Base-by-base conservation (phyloP, 2,113 vertebrate genomes). In the Hyperoodon ampullatus region DNA sequence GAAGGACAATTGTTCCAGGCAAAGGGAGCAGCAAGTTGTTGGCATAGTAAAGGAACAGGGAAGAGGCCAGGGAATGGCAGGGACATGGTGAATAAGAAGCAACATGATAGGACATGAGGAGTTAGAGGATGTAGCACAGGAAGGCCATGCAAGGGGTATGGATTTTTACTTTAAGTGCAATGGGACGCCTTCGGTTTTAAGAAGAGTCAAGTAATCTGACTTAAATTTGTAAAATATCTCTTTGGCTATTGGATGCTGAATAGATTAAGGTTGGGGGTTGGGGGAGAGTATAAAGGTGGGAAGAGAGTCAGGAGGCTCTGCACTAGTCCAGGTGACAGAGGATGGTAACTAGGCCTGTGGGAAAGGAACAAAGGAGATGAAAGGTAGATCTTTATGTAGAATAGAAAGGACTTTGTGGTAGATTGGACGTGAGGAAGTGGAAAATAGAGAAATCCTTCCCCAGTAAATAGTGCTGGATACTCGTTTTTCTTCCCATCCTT, bases 401-500 rank as follows among this genome's bases (percentile, higher is more conserved):
- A 61, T 15, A 63, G 55, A 50, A 2, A 58, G 53, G 68, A 77
- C 53, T 75, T 42, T 12, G 4, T 93, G 47, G 61, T 58, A 81
- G 74, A n/a, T 0, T 89, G 81, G 15, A 18, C 30, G 16, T 30
- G 13, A 89, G 16, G 1, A 14, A 2, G 16, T 44, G 4, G 47
- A 90, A 89, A 74, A 89, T 0, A 89, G 21, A 63, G 30, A 75
- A 70, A n/a, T 88, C 30, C 6, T 23, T 53, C 5, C 19, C 7
- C 9, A 6, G 78, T 5, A 28, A 70, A 53, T 26, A 39, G 23
- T 42, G 6, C 13, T 70, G 44, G 13, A 44, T 28, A 33, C 6
- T 84, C 63, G 14, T 42, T 92, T 96, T 82, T 42, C 50, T 95
- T 94, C 9, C 28, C 3, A n/a, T 24, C 21, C n/a, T 88, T 77